A percentile compares a stretch with the other conserved stretches of the same genome.
Conservation (phyloP, 2,113 vertebrate species). For the Piaya cayana region DNA sequence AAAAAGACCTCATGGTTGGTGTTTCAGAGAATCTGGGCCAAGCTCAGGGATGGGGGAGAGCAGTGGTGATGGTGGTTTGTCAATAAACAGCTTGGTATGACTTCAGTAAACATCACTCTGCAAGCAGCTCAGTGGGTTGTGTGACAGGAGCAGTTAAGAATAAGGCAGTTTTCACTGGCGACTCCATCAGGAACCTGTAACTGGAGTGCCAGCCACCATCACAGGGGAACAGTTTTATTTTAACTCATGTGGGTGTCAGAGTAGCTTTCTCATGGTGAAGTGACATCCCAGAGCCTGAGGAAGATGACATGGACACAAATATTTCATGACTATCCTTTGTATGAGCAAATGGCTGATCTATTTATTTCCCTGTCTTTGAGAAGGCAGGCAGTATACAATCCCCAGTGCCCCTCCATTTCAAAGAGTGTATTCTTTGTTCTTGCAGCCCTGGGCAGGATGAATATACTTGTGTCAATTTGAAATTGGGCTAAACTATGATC, state of each 20-base stretch:
- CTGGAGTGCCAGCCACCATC: background rate
- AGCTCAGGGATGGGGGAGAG: conserved; percentile 18
- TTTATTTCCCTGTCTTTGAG: conserved; percentile 28
- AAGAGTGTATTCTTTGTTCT: conserved; percentile 1
- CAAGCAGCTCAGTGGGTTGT: conserved; percentile 4
- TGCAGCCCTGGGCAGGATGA: background rate
- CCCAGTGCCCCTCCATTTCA: background rate
- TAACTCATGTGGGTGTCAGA: background rate
- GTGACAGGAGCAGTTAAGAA: background rate
- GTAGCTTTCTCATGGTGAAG: background rate
- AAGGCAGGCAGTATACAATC: background rate
- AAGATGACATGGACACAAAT: conserved; percentile 2
- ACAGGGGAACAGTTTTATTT: conserved; percentile 34
- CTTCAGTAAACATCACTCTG: conserved; percentile 11
- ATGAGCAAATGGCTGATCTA: background rate
- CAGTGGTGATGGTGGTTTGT: background rate
- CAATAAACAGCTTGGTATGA: conserved; percentile 31
- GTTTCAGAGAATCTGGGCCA: conserved; percentile 26
- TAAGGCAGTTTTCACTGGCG: conserved; percentile 6
- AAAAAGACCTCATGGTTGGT: conserved; percentile 87
- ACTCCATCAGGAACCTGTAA: background rate
- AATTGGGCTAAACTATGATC: background rate
- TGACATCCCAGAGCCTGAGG: background rate
- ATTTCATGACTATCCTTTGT: conserved; percentile 1
- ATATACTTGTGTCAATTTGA: conserved; percentile 5